phyloP scores from a whole-genome alignment of 2,797 vertebrate genomes.

The Crenuchus spilurus region DNA sequence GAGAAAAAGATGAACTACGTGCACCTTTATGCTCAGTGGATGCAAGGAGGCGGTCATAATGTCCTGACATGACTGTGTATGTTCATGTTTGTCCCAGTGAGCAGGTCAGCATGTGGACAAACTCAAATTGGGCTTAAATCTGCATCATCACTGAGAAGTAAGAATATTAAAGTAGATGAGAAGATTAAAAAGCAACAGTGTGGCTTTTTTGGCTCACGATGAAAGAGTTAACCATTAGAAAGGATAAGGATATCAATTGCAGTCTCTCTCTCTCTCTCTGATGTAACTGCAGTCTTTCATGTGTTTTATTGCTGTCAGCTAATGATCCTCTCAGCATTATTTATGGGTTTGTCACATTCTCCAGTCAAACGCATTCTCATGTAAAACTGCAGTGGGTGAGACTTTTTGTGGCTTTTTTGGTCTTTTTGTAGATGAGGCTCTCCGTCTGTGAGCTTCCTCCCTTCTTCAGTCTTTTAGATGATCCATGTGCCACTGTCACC shows the following conservation, averaged over 20 bases:
- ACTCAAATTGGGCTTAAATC: too few species aligned
- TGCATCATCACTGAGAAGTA: too few species aligned
- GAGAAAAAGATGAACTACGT: too few species aligned
- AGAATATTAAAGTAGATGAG: too few species aligned
- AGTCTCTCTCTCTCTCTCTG: not conserved
- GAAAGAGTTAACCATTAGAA: too few species aligned
- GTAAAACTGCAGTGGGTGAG: slow-evolving; percentile 2
- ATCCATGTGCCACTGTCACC: not conserved
- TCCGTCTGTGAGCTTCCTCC: not conserved
- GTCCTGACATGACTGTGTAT: too few species aligned
- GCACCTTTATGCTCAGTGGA: too few species aligned
- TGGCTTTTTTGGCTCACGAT: too few species aligned
- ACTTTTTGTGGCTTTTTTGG: not conserved
- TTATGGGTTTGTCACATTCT: slow-evolving; percentile 17
- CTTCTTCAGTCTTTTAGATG: not conserved
- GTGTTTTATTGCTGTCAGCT: slow-evolving; percentile 15
- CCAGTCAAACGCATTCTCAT: not conserved
- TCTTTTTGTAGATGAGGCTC: not conserved
- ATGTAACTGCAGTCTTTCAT: not conserved
- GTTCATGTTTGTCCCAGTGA: too few species aligned
- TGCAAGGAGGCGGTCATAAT: too few species aligned
- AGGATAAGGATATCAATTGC: slow-evolving; percentile 5
- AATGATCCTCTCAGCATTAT: slow-evolving; percentile 19
- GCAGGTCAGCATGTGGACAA: too few species aligned
- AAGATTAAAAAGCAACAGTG: too few species aligned